A percentile compares a stretch with the other conserved stretches of the same genome.
phyloP scores from a whole-genome alignment of 1,140 invertebrate genomes.

The Apis cerana region DNA sequence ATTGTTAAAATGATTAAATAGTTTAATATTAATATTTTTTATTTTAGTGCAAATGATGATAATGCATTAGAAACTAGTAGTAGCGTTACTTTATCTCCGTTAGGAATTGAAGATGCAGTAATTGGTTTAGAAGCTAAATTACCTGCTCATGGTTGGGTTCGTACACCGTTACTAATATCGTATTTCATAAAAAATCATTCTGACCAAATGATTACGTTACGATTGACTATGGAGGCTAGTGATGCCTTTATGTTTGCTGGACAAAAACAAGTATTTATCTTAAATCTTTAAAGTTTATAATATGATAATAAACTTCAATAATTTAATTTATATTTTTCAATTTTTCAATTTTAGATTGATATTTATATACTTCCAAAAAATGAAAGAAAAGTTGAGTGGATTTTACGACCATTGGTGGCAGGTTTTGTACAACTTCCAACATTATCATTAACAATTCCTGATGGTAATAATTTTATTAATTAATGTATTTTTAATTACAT shows the following conservation, averaged over 20 bases:
- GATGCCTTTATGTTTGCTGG: constrained; percentile 96
- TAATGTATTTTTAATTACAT: constrained; percentile 35
- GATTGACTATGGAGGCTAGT: constrained; percentile 89
- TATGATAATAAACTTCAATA: neutral
- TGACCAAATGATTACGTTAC: constrained; percentile 86
- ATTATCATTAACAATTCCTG: constrained; percentile 78
- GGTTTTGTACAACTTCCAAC: constrained; percentile 84
- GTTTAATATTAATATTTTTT: constrained; percentile 22
- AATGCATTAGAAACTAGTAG: constrained; percentile 77
- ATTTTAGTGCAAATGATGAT: constrained; percentile 70
- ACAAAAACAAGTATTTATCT: constrained; percentile 87
- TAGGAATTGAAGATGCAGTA: constrained; percentile 85
- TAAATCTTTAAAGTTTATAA: neutral
- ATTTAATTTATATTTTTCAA: constrained; percentile 19
- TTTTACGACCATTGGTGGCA: constrained; percentile 83
- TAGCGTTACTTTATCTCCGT: constrained; percentile 82
- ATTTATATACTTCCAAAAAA: constrained; percentile 83
- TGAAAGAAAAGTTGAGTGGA: constrained; percentile 82
- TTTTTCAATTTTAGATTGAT: constrained; percentile 77
- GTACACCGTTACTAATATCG: constrained; percentile 85
- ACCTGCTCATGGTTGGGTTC: constrained; percentile 88
- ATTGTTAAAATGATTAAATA: constrained; percentile 1
- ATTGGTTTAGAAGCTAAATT: constrained; percentile 87
- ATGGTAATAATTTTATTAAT: constrained; percentile 72
- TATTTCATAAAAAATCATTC: constrained; percentile 89